Percentiles rank a stretch among this genome's conserved stretches.
Conservation (phyloP, 2,113 vertebrate genomes). For the Psephotus haematonotus region DNA sequence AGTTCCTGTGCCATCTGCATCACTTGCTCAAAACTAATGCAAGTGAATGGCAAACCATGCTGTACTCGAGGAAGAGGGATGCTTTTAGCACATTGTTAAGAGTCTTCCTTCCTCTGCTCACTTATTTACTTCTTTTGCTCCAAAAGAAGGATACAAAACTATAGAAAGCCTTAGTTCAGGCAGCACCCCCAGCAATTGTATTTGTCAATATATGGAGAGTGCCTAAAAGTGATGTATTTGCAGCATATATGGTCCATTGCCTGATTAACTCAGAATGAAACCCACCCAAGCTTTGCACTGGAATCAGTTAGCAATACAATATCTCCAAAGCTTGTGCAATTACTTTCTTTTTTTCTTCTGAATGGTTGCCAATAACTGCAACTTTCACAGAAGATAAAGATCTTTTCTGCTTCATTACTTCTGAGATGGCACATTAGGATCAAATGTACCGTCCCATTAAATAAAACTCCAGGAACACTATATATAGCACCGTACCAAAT, state of each 20-base stretch:
- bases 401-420: constrained; percentile 78
- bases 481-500: constrained; percentile 71
- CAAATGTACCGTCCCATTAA: constrained; percentile 75
- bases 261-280: constrained; percentile 74
- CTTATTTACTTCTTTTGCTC: not conserved
- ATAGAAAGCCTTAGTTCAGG: not conserved
- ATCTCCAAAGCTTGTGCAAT: constrained; percentile 71
- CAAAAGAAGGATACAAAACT: not conserved
- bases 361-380: constrained; percentile 75
- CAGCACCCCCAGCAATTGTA: constrained; percentile 38
- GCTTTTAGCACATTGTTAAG: constrained; percentile 5
- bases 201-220: constrained; percentile 65
- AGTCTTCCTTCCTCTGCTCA: not conserved
- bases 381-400: constrained; percentile 77
- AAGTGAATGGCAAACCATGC: not conserved
- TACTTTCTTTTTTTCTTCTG: constrained; percentile 72
- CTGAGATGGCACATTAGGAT: constrained; percentile 75
- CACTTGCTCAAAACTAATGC: constrained; percentile 9
- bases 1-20: constrained; percentile 37
- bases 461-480: constrained; percentile 71
- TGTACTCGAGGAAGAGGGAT: not conserved
- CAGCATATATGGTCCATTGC: constrained; percentile 61
- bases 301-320: constrained; percentile 72
- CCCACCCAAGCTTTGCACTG: constrained; percentile 58
- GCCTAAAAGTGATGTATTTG: constrained; percentile 62